phyloP scores from a whole-genome alignment of 2,888 invertebrate genomes.

The Sinodicranocentrus sp. region DNA sequence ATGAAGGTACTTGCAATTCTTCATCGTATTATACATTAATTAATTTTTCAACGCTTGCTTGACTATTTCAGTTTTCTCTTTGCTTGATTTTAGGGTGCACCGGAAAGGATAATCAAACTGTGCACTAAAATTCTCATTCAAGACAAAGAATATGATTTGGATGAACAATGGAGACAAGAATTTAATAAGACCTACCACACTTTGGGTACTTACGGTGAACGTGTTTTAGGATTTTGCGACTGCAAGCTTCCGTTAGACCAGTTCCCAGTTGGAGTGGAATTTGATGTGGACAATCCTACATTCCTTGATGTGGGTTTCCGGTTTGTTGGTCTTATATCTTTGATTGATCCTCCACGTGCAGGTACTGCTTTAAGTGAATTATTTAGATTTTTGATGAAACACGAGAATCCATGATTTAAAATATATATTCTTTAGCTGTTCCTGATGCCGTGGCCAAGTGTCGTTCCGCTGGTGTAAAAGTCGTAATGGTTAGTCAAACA shows the following conservation, averaged over 20 bases:
- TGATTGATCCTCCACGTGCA: conserved; percentile 86
- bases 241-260: conserved; percentile 78
- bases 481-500: conserved; percentile 90
- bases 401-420: not conserved
- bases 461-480: conserved; percentile 87
- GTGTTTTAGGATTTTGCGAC: conserved; percentile 84
- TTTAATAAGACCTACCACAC: conserved; percentile 86
- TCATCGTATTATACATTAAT: not conserved
- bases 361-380: no score
- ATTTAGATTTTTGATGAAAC: not conserved
- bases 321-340: conserved; percentile 84
- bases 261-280: conserved; percentile 81
- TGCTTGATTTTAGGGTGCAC: conserved; percentile 84
- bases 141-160: conserved; percentile 81
- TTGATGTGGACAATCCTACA: conserved; percentile 81
- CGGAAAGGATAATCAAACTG: conserved; percentile 84
- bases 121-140: conserved; percentile 82
- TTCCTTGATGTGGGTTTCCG: conserved; percentile 83
- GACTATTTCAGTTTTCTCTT: not conserved
- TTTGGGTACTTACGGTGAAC: conserved; percentile 91
- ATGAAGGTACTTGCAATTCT: conserved; percentile 80
- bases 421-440: conserved; percentile 79
- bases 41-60: no score
- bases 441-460: conserved; percentile 85
- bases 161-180: conserved; percentile 80